Percentiles rank a stretch among this genome's conserved stretches.
These are phyloP conservation scores for Stegastes partitus DNA, from an alignment of 2,113 vertebrate genomes.

Conservation along the genomic window DNA sequence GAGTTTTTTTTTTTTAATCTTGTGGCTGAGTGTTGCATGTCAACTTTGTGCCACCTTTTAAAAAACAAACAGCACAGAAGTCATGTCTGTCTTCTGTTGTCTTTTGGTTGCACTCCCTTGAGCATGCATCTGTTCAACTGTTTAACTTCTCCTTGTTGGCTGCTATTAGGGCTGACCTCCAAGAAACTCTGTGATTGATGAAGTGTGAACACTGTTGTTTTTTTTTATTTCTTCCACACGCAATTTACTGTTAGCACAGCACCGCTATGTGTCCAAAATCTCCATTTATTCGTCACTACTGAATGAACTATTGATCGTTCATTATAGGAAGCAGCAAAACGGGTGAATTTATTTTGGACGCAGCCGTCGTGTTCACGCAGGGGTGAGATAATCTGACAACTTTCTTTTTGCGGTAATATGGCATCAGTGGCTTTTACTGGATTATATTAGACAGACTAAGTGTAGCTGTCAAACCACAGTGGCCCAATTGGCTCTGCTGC, in stretches of 20 bases:
- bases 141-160: too few species aligned
- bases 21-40: too few species aligned
- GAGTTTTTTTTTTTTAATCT: too few species aligned
- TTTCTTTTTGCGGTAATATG: slow-evolving; percentile 16
- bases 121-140: too few species aligned
- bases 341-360: neutral
- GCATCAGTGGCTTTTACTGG: slow-evolving; percentile 6
- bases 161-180: too few species aligned
- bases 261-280: neutral
- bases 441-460: slow-evolving; percentile 31
- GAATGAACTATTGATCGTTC: neutral
- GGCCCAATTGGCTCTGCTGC: slow-evolving; percentile 52
- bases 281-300: neutral
- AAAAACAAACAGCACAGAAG: too few species aligned
- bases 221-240: neutral
- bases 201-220: too few species aligned
- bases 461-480: slow-evolving; percentile 41
- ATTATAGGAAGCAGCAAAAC: neutral
- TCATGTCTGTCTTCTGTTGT: too few species aligned
- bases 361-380: neutral
- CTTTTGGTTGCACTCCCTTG: too few species aligned
- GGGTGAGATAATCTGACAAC: slow-evolving; percentile 16
- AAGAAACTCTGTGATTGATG: too few species aligned
- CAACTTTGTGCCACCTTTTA: too few species aligned
- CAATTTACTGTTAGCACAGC: neutral